Evolutionary conservation across 2,113 vertebrate species (phyloP), one percentile per base, ranked within the genome.

Genomic region (Dasypus novemcinctus): DNA sequence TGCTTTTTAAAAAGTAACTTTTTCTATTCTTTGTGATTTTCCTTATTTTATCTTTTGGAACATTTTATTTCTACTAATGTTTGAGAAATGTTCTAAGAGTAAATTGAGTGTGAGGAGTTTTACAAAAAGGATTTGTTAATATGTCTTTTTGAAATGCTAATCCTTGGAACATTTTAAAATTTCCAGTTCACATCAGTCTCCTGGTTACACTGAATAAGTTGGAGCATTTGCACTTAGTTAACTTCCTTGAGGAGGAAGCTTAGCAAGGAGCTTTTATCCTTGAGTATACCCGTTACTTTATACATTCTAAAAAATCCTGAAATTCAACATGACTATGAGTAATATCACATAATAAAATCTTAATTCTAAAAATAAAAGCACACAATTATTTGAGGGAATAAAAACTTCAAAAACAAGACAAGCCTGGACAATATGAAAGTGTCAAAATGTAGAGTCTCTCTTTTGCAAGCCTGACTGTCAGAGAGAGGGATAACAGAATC

Each of bases 181-280:
- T 4, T 94, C 1, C 46, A 93, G 38, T 72, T 80, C 79, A 84
- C 74, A 90, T 96, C 78, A 96, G 63, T 83, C 63, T 89, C 88
- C 49, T 88, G 81, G 89, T 90, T 97, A 92, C 91, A 90, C 43
- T 90, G 95, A 94, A 97, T 86, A 97, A 91, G 93, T 87, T 93
- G 74, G 82, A 95, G 79, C 54, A 96, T 96, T 97, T 97, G 69
- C 84, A 95, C 85, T 46, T 91, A 97, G 94, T 92, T 86, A 72
- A 93, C 82, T 93, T 97, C 81, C 82, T 95, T 91, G 61, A 89
- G 46, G 38, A 97, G 63, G 66, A 95, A 92, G 84, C 69, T 97
- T 95, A 95, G 66, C 59, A 95, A 97, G 41, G 74, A 96, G 63
- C 25, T 88, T 88, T 92, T 85, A 57, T 69, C n/a, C 75, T 87